Conservation (phyloP, 2,888 invertebrate species). For the Theristus sp. region DNA sequence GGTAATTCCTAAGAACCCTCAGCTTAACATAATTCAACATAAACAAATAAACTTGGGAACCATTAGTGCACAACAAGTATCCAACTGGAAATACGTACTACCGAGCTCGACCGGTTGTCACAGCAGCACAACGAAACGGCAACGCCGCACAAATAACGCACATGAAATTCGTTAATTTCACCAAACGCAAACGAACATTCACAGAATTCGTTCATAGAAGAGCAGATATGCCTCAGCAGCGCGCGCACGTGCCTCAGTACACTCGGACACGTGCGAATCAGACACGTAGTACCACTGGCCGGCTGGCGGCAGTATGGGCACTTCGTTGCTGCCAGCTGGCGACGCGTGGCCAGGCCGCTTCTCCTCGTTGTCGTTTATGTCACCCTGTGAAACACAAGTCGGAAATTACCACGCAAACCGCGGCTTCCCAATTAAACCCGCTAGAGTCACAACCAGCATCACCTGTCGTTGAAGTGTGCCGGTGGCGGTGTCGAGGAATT, state of each 20-base stretch:
- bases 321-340: neutral
- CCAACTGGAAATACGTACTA: no score
- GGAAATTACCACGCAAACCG: no score
- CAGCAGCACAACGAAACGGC: no score
- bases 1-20: no score
- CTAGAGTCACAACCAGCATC: neutral
- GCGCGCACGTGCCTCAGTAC: constrained; percentile 55
- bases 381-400: neutral
- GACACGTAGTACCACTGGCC: constrained; percentile 81
- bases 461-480: neutral
- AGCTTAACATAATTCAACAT: no score
- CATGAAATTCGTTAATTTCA: no score
- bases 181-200: no score
- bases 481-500: neutral
- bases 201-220: constrained; percentile 72
- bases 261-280: constrained; percentile 65
- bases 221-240: constrained; percentile 76
- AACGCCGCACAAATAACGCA: no score
- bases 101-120: no score
- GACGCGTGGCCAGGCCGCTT: neutral
- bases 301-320: neutral
- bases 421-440: no score
- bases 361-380: neutral
- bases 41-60: no score
- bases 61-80: no score